A percentile compares a stretch with the other conserved stretches of the same genome.
phyloP scores from a whole-genome alignment of 23 tunicate species.

The Styela plicata region DNA sequence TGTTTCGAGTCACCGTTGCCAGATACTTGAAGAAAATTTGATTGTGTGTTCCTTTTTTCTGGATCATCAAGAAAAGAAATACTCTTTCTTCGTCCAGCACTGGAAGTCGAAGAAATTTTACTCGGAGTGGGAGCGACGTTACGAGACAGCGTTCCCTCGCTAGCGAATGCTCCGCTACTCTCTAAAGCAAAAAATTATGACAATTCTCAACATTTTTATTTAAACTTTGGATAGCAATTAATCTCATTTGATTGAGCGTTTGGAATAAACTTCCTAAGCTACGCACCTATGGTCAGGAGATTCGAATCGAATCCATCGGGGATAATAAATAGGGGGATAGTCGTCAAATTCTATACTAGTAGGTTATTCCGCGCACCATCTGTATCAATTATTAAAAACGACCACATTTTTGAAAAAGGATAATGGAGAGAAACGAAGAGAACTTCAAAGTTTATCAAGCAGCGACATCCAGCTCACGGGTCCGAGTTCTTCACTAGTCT shows the following conservation, averaged over 20 bases:
- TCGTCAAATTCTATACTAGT: too few relatives aligned
- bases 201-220: too few relatives aligned
- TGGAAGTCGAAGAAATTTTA: not conserved
- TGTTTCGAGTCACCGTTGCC: not conserved
- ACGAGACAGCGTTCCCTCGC: not conserved
- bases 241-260: too few relatives aligned
- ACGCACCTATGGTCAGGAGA: too few relatives aligned
- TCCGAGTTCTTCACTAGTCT: too few relatives aligned
- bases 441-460: not conserved
- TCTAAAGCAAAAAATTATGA: not conserved
- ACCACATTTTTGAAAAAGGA: too few relatives aligned
- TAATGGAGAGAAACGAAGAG: not conserved
- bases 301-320: too few relatives aligned
- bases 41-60: not conserved
- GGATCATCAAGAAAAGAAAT: constrained; percentile 23
- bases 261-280: too few relatives aligned
- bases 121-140: not conserved
- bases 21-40: not conserved
- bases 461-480: not conserved
- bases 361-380: too few relatives aligned
- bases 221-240: too few relatives aligned
- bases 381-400: too few relatives aligned
- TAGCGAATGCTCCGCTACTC: not conserved
- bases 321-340: too few relatives aligned
- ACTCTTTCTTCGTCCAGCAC: not conserved